Evolutionary conservation across 1,140 invertebrate species (phyloP), one percentile per base, ranked within the genome.

Genomic region (Aradophagus sp.): DNA sequence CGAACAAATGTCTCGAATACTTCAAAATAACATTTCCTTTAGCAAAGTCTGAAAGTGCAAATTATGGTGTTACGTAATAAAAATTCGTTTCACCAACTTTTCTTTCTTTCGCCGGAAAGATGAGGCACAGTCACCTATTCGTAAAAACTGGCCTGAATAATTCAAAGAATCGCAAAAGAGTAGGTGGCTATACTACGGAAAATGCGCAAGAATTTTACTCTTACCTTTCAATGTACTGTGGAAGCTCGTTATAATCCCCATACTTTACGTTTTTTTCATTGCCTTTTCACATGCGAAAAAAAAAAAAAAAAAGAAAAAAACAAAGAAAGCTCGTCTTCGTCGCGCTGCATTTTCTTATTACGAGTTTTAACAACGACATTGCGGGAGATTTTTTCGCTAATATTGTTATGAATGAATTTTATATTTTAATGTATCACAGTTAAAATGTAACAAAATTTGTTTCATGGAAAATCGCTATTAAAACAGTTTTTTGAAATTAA

Each of bases 101-200:
- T 56, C 48, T 42, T 53, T 69, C 45, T 38, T 56, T 26, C 19
- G 5, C 26, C 19, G 12, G 50, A 42, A 48, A 50, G 42, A 66
- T 55, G 62, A 66, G 50, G 16, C 36, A 44, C 56, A 63, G 50
- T 56, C 58, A 45, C 27, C 62, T 67, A 58, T 58, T 59, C 44
- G 62, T 63, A 67, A 73, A 73, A 68, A 73, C 56, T 48, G 41
- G 62, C 38, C 56, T 76, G 72, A 73, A 71, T 70, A 56, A 76
- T 66, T 62, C 65, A 68, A 69, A 65, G 63, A 66, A 66, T 48
- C 29, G 36, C 34, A 31, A 58, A 45, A 56, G 58, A 50, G 39
- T 20, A 45, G 38, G 58, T 50, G 15, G 20, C 23, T 44, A 34
- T 42, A 41, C 31, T 32, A 26, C 20, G 45, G 44, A 67, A 52